A percentile compares a stretch with the other conserved stretches of the same genome.
Evolutionary conservation across 2,113 vertebrate genomes (phyloP).

Genomic region (Ramphastos sulfuratus): DNA sequence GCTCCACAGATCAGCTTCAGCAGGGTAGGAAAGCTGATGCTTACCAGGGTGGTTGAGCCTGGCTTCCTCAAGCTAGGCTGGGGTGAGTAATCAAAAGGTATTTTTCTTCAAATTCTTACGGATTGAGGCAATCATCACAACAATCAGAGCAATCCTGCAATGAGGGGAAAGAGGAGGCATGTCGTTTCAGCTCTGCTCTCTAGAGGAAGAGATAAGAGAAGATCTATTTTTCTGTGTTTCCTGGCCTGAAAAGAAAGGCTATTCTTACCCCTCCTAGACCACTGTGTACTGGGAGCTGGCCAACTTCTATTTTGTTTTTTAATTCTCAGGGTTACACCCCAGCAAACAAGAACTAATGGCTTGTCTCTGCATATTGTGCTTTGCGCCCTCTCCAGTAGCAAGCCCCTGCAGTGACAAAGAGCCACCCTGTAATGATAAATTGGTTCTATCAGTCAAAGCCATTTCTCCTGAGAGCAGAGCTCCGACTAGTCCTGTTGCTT

Average conservation of each 20-base stretch:
- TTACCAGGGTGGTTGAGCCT: background rate
- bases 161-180: background rate
- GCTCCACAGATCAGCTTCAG: background rate
- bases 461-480: background rate
- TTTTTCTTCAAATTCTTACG: slow-evolving; percentile 23
- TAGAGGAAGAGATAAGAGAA: slow-evolving; percentile 15
- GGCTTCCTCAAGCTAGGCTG: background rate
- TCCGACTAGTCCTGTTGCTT: background rate
- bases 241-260: background rate
- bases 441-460: background rate
- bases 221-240: slow-evolving; percentile 8
- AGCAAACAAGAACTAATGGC: background rate
- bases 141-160: background rate
- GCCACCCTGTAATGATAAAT: background rate
- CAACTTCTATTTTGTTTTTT: background rate
- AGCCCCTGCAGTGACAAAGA: background rate
- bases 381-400: background rate
- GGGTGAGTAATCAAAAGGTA: slow-evolving; percentile 17
- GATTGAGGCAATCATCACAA: slow-evolving; percentile 36
- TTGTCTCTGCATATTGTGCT: background rate
- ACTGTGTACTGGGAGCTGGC: background rate
- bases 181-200: background rate
- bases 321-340: background rate
- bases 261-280: background rate
- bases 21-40: background rate